phyloP scores from a whole-genome alignment of 2,113 vertebrate genomes.

The Crotalus tigris region DNA sequence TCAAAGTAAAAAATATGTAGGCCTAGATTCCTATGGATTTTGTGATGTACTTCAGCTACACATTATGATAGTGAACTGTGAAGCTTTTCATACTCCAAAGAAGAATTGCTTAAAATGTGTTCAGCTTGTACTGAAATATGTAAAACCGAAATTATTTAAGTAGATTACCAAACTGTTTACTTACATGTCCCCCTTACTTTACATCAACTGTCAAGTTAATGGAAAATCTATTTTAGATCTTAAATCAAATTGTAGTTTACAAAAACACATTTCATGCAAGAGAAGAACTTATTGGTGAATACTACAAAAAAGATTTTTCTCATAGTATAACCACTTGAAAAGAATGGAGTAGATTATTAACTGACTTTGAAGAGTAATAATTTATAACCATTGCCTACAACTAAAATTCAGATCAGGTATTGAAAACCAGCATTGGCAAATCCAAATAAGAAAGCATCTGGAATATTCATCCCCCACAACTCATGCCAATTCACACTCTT shows the following conservation, averaged over 20 bases:
- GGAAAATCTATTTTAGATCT: neutral
- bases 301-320: neutral
- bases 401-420: neutral
- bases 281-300: neutral
- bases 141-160: neutral
- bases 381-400: neutral
- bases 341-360: neutral
- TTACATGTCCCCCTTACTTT: neutral
- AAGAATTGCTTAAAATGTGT: neutral
- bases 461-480: neutral
- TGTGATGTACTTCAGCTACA: neutral
- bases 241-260: neutral
- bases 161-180: neutral
- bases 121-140: neutral
- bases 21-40: neutral
- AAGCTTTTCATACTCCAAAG: neutral
- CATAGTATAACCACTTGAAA: neutral
- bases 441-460: neutral
- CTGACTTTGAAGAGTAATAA: neutral
- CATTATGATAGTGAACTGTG: neutral
- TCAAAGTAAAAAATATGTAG: neutral
- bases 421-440: neutral
- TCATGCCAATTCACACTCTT: neutral
- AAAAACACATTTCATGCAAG: neutral
- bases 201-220: neutral